Evolutionary conservation across 2,797 vertebrate species (phyloP), one percentile per base, ranked within the genome.

Genomic region (Lepus townsendii): DNA sequence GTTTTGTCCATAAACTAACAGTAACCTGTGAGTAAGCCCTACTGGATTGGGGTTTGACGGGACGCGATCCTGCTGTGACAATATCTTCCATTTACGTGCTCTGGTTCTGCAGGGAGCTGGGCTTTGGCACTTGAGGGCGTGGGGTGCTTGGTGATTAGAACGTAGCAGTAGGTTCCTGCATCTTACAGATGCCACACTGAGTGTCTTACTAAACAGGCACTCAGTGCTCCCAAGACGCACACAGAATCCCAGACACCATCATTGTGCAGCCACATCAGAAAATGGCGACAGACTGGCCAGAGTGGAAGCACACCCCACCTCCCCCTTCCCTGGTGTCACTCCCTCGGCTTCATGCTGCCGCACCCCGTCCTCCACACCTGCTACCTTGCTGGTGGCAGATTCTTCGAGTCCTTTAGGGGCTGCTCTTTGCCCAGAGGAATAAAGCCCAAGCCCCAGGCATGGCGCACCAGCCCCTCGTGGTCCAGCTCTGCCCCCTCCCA

Each of bases 1-100:
- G 85, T 93, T 89, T 85, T 73, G 85, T 88, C 80, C 84, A 69
- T 84, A 87, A 94, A 82, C 89, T 80, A 88, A 88, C 52, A 47
- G 75, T 84, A 54, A 80, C 62, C 87, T 71, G 57, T 52, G 63
- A 86, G 50, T 47, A 75, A 9, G 42, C 42, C 42, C 54, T 88
- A 88, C 68, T 80, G 89, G 79, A 66, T 52, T 94, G 84, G 57
- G 24, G 35, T 47, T 93, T 83, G 86, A 72, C 27, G 27, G 63
- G n/a, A 90, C 47, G 7, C 69, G 86, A 90, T 68, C 78, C 75
- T 90, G 75, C 68, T 88, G 63, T 60, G 82, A 88, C 30, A 83
- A 8, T 80, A 91, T 80, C 75, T 83, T 87, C 63, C 89, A n/a
- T 69, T 83, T 90, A 83, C 71, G 73, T 75, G 35, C 62, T 85